Evolutionary conservation across 2,888 invertebrate species (phyloP), one percentile per base, ranked within the genome.

Genomic region (Carabus problematicus): DNA sequence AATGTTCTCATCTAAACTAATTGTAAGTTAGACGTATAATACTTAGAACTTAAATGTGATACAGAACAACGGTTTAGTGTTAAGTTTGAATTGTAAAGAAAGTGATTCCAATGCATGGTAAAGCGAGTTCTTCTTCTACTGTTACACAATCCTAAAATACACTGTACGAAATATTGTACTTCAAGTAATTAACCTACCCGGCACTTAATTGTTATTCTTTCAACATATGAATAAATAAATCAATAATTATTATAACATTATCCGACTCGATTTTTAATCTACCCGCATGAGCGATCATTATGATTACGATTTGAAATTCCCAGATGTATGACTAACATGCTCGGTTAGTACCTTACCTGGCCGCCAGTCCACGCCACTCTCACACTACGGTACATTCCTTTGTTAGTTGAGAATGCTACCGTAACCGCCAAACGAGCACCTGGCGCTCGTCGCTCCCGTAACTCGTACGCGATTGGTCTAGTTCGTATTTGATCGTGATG

Each of bases 361-460:
- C 71, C 73, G 60, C 66, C 56, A 73, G 73, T 71, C 52, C 63
- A 19, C 54, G 71, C 54, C 70, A 54, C 47, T 16, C 14, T 52
- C 52, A 63, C 68, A 59, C 62, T 70, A 66, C 56, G 64, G 70
- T 71, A 73, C 77, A 78, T 78, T 78, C 79, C 78, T 71, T 70
- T 71, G 73, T 72, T 76, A 74, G 75, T 78, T 77, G 75, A 72
- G 74, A 75, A 75, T 72, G 73, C 71, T 72, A 73, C 73, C 76
- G 72, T 72, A 72, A 45, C 64, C 71, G 67, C 71, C 59, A 68
- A 70, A 55, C 47, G 39, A 29, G 43, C 49, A 49, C 16, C 40
- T 54, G 68, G 71, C 71, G 68, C 64, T 68, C 49, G 52, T 19
- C 11, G 11, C 41, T 16, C 12, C 9, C 19, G 19, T 43, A 14